Evolutionary conservation across 35 echinoderm and acorn worm species (phyloP).

Genomic region (Amphiura filiformis): DNA sequence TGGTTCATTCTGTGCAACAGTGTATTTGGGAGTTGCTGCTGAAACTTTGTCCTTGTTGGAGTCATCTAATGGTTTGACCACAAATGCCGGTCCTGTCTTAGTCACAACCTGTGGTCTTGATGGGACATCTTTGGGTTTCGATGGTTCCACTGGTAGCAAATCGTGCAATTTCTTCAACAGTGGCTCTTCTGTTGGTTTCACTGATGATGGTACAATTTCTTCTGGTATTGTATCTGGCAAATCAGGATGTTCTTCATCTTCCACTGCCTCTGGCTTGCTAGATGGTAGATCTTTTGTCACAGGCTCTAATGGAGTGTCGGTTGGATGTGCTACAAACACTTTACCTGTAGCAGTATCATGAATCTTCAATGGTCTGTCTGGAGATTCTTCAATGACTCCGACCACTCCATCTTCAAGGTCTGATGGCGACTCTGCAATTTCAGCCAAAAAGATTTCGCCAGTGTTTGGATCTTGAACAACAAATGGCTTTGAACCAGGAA

Average conservation of each 20-base stretch:
- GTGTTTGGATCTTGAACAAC: conserved; percentile 50
- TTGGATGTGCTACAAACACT: conserved; percentile 18
- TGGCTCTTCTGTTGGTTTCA: not conserved
- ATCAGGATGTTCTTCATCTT: not conserved
- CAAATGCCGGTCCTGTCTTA: conserved; percentile 46
- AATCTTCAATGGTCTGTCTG: conserved; percentile 38
- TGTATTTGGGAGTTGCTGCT: conserved; percentile 17
- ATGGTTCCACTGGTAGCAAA: not conserved
- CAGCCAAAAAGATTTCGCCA: conserved; percentile 36
- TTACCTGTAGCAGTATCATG: conserved; percentile 35
- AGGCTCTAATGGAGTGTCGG: not conserved
- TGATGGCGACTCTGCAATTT: not conserved
- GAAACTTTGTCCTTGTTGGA: no score
- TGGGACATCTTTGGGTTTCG: not conserved
- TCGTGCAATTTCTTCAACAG: not conserved
- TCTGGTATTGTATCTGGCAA: not conserved
- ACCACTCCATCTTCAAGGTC: conserved; percentile 16
- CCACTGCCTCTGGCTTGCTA: not conserved
- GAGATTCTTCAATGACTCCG: conserved; percentile 32
- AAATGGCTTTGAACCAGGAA: conserved; percentile 20
- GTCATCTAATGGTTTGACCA: conserved; percentile 50
- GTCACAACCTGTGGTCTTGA: not conserved
- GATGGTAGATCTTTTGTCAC: no score
- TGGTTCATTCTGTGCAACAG: not conserved
- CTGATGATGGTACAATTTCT: not conserved